Evolutionary conservation across 2,888 invertebrate species (phyloP).

Genomic region (Podotricha telesiphe): DNA sequence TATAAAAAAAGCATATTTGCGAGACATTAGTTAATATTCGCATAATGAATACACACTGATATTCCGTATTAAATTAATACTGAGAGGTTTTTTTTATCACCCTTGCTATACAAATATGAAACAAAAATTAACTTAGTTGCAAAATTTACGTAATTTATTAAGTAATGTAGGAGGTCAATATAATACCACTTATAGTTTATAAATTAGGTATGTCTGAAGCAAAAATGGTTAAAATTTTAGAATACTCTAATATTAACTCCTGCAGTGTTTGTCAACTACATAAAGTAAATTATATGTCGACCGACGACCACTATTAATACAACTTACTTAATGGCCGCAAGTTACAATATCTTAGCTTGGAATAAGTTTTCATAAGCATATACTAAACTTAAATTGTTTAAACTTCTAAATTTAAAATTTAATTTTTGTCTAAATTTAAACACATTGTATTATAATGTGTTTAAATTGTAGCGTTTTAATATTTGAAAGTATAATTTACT

Average conservation of each 20-base stretch:
- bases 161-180: conserved; percentile 5
- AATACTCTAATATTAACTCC: neutral
- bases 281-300: conserved; percentile 9
- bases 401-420: too few species aligned
- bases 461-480: too few species aligned
- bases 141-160: neutral
- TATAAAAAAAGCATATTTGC: neutral
- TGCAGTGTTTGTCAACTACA: conserved; percentile 9
- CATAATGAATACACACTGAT: neutral
- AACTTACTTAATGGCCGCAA: neutral
- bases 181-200: neutral
- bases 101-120: neutral
- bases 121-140: conserved; percentile 1
- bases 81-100: neutral
- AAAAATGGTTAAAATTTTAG: neutral
- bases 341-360: neutral
- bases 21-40: neutral
- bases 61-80: neutral
- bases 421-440: too few species aligned
- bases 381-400: too few species aligned
- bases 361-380: conserved; percentile 2
- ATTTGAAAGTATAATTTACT: too few species aligned
- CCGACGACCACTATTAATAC: neutral
- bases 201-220: conserved; percentile 7
- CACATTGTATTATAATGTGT: too few species aligned